Base-by-base conservation (phyloP, 2,888 invertebrate species). In the Ametastegia equiseti region DNA sequence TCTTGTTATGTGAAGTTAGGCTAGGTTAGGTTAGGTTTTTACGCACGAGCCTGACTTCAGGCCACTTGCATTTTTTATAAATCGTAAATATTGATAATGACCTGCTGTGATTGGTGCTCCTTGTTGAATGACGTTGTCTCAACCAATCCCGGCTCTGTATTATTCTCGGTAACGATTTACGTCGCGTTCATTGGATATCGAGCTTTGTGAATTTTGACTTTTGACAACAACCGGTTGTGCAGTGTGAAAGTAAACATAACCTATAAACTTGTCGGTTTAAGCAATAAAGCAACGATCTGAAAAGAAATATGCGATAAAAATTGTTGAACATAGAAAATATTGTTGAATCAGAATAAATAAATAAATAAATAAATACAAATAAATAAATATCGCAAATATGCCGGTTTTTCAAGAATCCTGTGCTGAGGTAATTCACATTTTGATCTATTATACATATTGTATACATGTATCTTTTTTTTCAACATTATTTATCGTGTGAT, bases 321-420 rank as follows among this genome's bases (percentile, higher is more conserved):
- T 45, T 11, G 2, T 30, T 42, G 30, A 60, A 30, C 30, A 65
- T 9, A 50, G 23, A 54, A 13, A 75, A 54, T 54, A 75, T 54
- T 7, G 75, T n/a, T n/a, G 4, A 1, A 36, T 15, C n/a, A n/a
- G n/a, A n/a, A n/a, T n/a, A n/a, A n/a, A n/a, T n/a, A n/a, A n/a
- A n/a, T n/a, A n/a, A n/a, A n/a, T n/a, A n/a, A n/a, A n/a, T n/a
- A n/a, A n/a, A n/a, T n/a, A n/a, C n/a, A n/a, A n/a, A n/a, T n/a
- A n/a, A 3, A 47, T 1, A 30, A 73, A 42, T n/a, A 36, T 54
- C 6, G 30, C 19, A 33, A 23, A 23, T 33, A 91, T 91, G 91
- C 91, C 91, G 19, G 91, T 91, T 27, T 91, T 91, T 84, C 91
- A 90, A 86, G 91, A 91, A 85, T 89, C 90, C 27, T 90, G 90